Evolutionary conservation across 1,140 invertebrate genomes (phyloP), one percentile per base, ranked within the genome.

Genomic region (Drosophila ficusphila): DNA sequence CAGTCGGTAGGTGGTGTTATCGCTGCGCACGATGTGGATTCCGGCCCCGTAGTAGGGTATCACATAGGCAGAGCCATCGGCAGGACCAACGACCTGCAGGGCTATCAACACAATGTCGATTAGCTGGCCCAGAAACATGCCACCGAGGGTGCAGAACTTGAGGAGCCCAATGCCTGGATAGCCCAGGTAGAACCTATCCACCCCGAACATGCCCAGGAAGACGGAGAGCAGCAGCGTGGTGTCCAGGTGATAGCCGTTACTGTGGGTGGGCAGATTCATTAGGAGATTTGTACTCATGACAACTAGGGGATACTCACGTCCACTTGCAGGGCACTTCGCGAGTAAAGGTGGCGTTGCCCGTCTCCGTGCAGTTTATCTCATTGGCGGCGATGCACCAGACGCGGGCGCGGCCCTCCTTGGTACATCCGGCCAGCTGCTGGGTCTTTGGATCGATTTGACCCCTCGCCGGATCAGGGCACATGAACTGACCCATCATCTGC

Each of bases 121-220:
- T 23, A 99, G 93, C 91, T 99, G 98, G 6, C 97, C 97, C n/a
- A 99, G 92, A 89, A 99, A 99, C 93, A 99, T 95, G 89, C 99
- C 99, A 4, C 98, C 98, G 21, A 99, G 92, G 0, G 98, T 99
- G 90, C 97, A 97, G 72, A 99, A 94, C 92, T 99, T 99, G 5
- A 98, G 94, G 41, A 99, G 92, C 1, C 98, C 98, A 65, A 99
- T 94, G 16, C 97, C 98, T 44, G 97, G 97, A 92, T 99, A 99
- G 12, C 98, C 98, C 2, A 99, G 93, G 90, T 99, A 99, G 92
- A 99, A 99, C 68, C 98, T 93, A 91, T 99, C 98, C 11, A 97
- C 94, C n/a, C 98, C 98, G 93, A 99, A 98, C 96, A 98, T 98
- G 21, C 98, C 98, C 39, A 97, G 92, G 89, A 99, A 99, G 39